Evolutionary conservation across 2,888 invertebrate species (phyloP), one percentile per base, ranked within the genome.

Genomic region (Hirudinaria manillensis): DNA sequence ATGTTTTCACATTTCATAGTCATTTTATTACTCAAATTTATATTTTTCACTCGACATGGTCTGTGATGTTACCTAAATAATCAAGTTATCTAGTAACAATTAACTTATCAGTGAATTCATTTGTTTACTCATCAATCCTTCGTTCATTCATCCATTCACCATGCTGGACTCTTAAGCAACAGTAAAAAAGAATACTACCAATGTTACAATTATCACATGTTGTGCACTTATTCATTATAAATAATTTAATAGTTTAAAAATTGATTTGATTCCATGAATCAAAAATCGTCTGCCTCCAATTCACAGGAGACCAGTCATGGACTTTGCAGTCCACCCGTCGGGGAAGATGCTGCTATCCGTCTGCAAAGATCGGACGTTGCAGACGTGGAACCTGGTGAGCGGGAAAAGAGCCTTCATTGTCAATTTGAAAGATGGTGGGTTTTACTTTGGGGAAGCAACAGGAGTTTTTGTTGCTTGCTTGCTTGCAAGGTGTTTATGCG

Each of bases 381-480:
- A 83, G 32, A 95, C 95, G 3, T 97, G 97, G 97, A 95, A 97
- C 87, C 87, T 97, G 78, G 88, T 96, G 0, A 94, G 93, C 85
- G 96, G 95, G 0, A 89, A 94, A 77, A 90, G 90, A 80, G 95
- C 94, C 0, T 96, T 92, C 84, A 90, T 91, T 0, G 92, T 92
- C n/a, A 94, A 94, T 84, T 87, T 78, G 19, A 79, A 79, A 66
- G 51, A 65, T 55, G 76, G 79, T 79, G 56, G n/a, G 45, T 45
- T 45, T 45, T 1, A 45, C 75, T 27, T 16, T n/a, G n/a, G n/a
- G 1, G 32, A 21, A 34, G 7, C 21, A 29, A 61, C 32, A 21
- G 34, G 1, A n/a, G 45, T 75, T 45, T 61, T 13, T 32, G 0
- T 6, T 13, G 19, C 10, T 13, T 34, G 36, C 19, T 21, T 65